Percentiles rank a stretch among this genome's conserved stretches.
Conservation (phyloP, 2,797 vertebrate species). For the Triplophysa yarkandensis region DNA sequence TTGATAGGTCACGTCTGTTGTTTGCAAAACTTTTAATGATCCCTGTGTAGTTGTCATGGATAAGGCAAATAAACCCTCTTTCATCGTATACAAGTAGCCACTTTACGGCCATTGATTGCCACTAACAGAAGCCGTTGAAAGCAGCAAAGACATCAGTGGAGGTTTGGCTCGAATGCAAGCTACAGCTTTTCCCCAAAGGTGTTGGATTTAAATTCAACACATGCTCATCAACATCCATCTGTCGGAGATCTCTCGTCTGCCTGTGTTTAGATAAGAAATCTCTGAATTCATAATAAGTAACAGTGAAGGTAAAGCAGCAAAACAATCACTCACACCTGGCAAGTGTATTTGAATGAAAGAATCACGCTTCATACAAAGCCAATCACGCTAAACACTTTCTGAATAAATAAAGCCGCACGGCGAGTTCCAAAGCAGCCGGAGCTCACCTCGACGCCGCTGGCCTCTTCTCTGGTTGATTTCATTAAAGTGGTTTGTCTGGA, state of each 20-base stretch:
- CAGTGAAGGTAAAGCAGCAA: conserved; percentile 21
- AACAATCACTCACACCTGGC: conserved; percentile 27
- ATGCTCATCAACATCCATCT: conserved; percentile 50
- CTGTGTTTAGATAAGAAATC: conserved; percentile 58
- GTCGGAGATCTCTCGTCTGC: conserved; percentile 48
- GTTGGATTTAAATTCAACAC: conserved; percentile 60
- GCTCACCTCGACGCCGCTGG: conserved; percentile 11
- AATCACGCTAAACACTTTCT: conserved; percentile 42
- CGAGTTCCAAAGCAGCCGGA: conserved; percentile 39
- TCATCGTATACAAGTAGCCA: background rate
- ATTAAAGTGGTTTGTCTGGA: conserved; percentile 41
- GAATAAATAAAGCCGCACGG: conserved; percentile 32
- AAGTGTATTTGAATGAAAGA: conserved; percentile 49
- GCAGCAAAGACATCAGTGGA: conserved; percentile 43
- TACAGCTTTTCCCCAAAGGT: conserved; percentile 27
- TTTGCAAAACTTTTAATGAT: conserved; percentile 11
- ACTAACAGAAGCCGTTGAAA: too few relatives aligned
- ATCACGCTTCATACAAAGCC: conserved; percentile 42
- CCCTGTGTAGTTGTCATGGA: background rate
- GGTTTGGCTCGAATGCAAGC: conserved; percentile 53
- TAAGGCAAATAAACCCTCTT: conserved; percentile 14
- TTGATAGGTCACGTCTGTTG: conserved; percentile 14
- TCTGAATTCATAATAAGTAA: conserved; percentile 59
- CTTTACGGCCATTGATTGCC: conserved; percentile 13
- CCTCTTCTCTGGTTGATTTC: conserved; percentile 57